Percentiles rank a stretch among this genome's conserved stretches.
These are phyloP conservation scores for Popillia japonica DNA, from an alignment of 1,140 invertebrate species.

Conservation along the genomic window DNA sequence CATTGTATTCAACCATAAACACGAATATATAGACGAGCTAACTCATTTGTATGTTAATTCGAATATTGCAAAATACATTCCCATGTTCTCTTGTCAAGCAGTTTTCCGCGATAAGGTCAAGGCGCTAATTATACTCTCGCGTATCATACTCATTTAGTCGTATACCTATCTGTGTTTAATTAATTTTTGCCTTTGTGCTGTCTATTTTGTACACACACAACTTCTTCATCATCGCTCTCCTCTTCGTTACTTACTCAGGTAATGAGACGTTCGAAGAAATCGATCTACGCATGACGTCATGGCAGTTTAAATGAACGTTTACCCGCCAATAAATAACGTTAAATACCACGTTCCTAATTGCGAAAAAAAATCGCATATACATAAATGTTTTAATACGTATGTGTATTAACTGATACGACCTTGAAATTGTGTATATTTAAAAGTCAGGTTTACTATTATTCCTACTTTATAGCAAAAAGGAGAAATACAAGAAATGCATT, in stretches of 20 bases:
- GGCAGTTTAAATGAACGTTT: not conserved
- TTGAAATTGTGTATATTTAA: not conserved
- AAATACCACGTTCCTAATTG: not conserved
- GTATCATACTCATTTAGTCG: constrained; percentile 8
- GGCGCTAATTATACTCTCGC: constrained; percentile 23
- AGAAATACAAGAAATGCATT: not conserved
- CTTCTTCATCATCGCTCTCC: not conserved
- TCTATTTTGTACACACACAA: not conserved
- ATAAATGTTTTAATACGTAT: not conserved
- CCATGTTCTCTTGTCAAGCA: constrained; percentile 20
- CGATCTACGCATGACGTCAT: constrained; percentile 11
- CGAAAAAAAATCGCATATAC: not conserved
- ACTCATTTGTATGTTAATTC: constrained; percentile 32
- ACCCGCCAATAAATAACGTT: not conserved
- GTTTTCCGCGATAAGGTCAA: constrained; percentile 31
- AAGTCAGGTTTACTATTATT: not conserved
- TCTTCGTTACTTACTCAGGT: not conserved
- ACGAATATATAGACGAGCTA: constrained; percentile 14
- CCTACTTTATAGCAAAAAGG: no score
- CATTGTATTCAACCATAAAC: constrained; percentile 7
- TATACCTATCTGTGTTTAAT: constrained; percentile 3
- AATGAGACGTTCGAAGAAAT: not conserved
- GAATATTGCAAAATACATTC: constrained; percentile 32
- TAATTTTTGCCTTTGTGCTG: constrained; percentile 2
- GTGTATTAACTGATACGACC: not conserved